Evolutionary conservation across 2,888 invertebrate genomes (phyloP).

Genomic region (Ochropacha duplaris): DNA sequence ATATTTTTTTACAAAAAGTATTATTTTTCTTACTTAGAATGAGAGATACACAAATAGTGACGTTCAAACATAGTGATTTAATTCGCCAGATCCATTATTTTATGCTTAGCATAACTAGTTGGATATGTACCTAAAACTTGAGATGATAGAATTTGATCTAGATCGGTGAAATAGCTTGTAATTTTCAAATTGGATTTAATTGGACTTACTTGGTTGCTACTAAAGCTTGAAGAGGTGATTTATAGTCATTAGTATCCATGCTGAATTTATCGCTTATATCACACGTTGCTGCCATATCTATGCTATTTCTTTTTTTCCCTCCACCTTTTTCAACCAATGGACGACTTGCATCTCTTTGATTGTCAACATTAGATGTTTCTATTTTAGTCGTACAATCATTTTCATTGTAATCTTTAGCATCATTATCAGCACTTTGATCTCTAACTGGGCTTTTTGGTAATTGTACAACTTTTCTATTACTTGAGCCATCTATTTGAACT

Average conservation of each 20-base stretch:
- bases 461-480: conserved; percentile 60
- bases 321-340: conserved; percentile 31
- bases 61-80: too few species aligned
- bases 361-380: conserved; percentile 14
- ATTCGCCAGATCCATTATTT: too few species aligned
- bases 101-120: too few species aligned
- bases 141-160: background rate
- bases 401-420: conserved; percentile 17
- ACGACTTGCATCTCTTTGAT: conserved; percentile 17
- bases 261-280: conserved; percentile 15
- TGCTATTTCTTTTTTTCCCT: conserved; percentile 18
- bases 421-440: conserved; percentile 30
- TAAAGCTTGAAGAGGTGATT: conserved; percentile 69
- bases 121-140: too few species aligned
- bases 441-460: conserved; percentile 37
- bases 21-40: too few species aligned
- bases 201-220: conserved; percentile 61
- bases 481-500: conserved; percentile 55
- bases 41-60: too few species aligned
- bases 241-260: conserved; percentile 55
- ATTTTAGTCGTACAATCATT: conserved; percentile 8
- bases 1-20: too few species aligned
- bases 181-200: conserved; percentile 1
- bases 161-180: background rate
- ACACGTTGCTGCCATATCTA: conserved; percentile 12